Evolutionary conservation across 2,888 invertebrate genomes (phyloP).

Genomic region (Lucinisca nassula): DNA sequence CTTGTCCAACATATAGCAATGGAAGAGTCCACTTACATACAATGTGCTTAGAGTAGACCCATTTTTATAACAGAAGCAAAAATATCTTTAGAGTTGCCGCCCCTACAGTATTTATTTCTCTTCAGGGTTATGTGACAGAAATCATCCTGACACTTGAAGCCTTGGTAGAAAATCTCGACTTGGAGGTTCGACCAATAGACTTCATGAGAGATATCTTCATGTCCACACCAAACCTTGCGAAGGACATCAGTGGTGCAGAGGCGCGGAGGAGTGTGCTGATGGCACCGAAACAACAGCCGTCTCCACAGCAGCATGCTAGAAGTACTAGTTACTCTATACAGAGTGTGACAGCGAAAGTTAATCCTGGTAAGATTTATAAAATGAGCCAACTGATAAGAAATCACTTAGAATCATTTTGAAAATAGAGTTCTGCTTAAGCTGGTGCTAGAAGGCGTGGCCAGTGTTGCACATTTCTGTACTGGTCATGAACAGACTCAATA

Average conservation of each 20-base stretch:
- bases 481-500: too few relatives aligned
- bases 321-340: slow-evolving; percentile 94
- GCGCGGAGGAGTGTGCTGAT: slow-evolving; percentile 82
- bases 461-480: too few relatives aligned
- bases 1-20: too few relatives aligned
- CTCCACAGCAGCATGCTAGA: slow-evolving; percentile 93
- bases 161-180: slow-evolving; percentile 95
- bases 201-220: slow-evolving; percentile 97
- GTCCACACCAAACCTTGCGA: slow-evolving; percentile 95
- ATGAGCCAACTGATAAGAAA: too few relatives aligned
- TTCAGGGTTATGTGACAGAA: slow-evolving; percentile 98
- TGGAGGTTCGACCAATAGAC: slow-evolving; percentile 94
- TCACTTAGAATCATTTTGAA: too few relatives aligned
- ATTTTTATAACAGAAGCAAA: too few relatives aligned
- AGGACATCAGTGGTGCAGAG: slow-evolving; percentile 70
- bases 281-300: slow-evolving; percentile 79
- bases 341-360: slow-evolving; percentile 93
- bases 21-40: too few relatives aligned
- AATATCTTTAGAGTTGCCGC: too few relatives aligned
- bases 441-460: too few relatives aligned
- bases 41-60: too few relatives aligned
- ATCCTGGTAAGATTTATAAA: slow-evolving; percentile 77
- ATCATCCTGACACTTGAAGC: slow-evolving; percentile 97
- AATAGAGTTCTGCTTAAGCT: too few relatives aligned
- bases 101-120: background rate